Conservation (phyloP, 2,797 vertebrate species). For the Sternotherus odoratus region DNA sequence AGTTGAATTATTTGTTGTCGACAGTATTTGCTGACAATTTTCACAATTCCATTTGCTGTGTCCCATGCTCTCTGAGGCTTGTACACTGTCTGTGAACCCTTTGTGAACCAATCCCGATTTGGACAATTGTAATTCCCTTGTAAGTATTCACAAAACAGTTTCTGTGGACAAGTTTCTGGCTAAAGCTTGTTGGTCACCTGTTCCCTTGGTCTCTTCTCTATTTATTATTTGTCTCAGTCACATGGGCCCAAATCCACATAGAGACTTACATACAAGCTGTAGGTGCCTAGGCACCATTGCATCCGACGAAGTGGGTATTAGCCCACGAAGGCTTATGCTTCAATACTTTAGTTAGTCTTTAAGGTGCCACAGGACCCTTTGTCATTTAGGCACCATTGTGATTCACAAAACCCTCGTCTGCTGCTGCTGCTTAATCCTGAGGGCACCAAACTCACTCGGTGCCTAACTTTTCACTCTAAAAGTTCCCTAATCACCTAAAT, state of each 20-base stretch:
- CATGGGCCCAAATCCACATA: neutral
- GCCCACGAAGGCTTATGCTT: too few species aligned
- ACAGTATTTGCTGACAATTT: neutral
- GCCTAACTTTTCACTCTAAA: neutral
- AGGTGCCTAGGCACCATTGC: neutral
- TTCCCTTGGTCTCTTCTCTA: neutral
- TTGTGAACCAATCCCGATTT: neutral
- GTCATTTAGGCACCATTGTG: neutral
- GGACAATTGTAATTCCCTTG: neutral
- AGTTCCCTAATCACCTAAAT: neutral
- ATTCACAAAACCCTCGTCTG: neutral
- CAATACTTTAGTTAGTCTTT: too few species aligned
- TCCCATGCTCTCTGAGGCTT: neutral
- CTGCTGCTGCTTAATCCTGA: neutral
- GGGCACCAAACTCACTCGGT: neutral
- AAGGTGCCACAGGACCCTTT: too few species aligned
- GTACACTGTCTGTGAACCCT: fast-evolving
- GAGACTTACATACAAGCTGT: neutral
- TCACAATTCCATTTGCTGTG: fast-evolving
- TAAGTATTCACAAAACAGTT: neutral
- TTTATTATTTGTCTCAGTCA: neutral
- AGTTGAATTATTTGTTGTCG: fast-evolving
- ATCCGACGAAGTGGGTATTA: too few species aligned
- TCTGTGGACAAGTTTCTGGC: neutral
- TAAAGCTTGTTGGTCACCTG: neutral